Evolutionary conservation across 2,888 invertebrate genomes (phyloP), one percentile per base, ranked within the genome.

Genomic region (Acholoe squamosa): DNA sequence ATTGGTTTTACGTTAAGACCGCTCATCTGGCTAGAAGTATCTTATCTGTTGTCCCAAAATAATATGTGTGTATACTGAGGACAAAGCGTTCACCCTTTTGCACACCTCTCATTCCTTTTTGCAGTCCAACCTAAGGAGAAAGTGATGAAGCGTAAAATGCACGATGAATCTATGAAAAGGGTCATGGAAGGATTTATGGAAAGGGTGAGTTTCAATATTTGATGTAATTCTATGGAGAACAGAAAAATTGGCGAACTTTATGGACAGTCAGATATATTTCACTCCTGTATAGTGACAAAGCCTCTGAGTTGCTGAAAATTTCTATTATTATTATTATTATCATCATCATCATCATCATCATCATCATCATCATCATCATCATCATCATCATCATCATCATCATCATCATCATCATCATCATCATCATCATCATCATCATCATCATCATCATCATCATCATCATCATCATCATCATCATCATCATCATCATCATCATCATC

Each of bases 141-240:
- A 31, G 31, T 31, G 31, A 76, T 76, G 76, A 76, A 31, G 31
- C 76, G 76, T 76, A 76, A 76, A 76, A 76, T 76, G 76, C 25
- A 76, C 76, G 16, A 76, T 31, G 76, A 76, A 31, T 76, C 76
- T 31, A 76, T 76, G 76, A 76, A 76, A 31, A 76, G 25, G 16
- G 76, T 76, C 76, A 76, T 76, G 76, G 14, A 14, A 14, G 76
- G 25, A 3, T 76, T 76, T 16, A 76, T 76, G 76, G 7, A 76
- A 25, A 5, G 76, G 76, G 76, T 76, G 31, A 76, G 76, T n/a
- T 76, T 19, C 61, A 43, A 7, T 43, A 43, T 43, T 43, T 10
- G 10, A 43, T 10, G 10, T 43, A 43, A 43, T 43, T 7, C 10
- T 43, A 7, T 43, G 10, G 43, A 43, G 10, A 3, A 43, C 43